Base-by-base conservation (phyloP, 2,113 vertebrate genomes). In the Apistogramma diplotaenia region DNA sequence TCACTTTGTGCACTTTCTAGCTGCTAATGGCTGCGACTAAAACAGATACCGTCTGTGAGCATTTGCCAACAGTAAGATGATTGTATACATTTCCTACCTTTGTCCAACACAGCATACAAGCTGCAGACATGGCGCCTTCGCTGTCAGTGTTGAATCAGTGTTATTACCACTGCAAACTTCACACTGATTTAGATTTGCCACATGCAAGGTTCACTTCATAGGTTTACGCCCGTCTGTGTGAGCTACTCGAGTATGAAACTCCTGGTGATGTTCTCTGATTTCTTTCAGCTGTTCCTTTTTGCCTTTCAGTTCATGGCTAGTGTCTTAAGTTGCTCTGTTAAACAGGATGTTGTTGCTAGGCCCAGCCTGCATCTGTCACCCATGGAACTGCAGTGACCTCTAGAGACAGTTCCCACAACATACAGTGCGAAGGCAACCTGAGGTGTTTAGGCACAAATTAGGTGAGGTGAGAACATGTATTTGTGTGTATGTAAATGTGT, bases 301-400 rank as follows among this genome's bases (percentile, higher is more conserved):
- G n/a, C 62, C 60, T 62, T 73, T 53, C 60, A 37, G 80, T 70
- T 83, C 76, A 77, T 51, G 61, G 78, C 78, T 88, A 49, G 89
- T 92, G 88, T 92, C 82, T 93, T 71, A 89, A 89, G 82, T 87
- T 77, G 83, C 86, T 91, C 86, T 89, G 91, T 92, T 93, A 84
- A 78, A 88, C 84, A 90, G 88, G 87, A 86, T 85, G 81, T 88
- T 81, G 75, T 83, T 79, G 31, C 81, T 76, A 88, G 87, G 89
- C 89, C 59, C 78, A 84, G 87, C 91, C 91, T 93, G 91, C 82
- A 90, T 92, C 90, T 95, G 94, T 95, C 94, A 96, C 94, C 91
- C 89, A 89, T 95, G 95, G 95, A 95, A 93, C 95, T 95, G 89
- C 93, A 94, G 90, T 95, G 96, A 95, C 95, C 94, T 96, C 94